Conservation (phyloP, 2,113 vertebrate genomes). For the Nannospalax galili region DNA sequence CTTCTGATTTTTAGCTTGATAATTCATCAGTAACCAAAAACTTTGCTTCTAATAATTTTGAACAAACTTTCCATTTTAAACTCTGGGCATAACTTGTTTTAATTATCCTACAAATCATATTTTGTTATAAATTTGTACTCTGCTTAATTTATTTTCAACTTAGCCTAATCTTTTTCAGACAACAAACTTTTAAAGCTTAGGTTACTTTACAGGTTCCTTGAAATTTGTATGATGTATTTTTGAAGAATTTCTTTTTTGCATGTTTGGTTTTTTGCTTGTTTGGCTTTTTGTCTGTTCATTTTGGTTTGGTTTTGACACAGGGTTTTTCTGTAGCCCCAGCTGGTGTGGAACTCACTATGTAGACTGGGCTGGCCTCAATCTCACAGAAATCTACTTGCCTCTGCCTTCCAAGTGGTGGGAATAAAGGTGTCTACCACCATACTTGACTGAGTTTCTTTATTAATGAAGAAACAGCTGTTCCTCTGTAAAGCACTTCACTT, state of each 20-base stretch:
- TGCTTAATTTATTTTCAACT: constrained; percentile 57
- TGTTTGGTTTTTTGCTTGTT: too few species aligned
- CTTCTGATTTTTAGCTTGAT: constrained; percentile 44
- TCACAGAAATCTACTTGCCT: too few species aligned
- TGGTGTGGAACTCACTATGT: too few species aligned
- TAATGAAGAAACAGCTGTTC: constrained; percentile 55
- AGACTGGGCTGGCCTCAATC: too few species aligned
- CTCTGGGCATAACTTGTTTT: constrained; percentile 31
- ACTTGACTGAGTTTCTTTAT: background rate
- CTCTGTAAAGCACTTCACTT: constrained; percentile 58
- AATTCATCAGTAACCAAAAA: constrained; percentile 35
- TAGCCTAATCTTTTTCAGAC: constrained; percentile 23
- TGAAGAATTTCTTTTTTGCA: too few species aligned
- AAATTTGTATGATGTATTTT: constrained; percentile 31
- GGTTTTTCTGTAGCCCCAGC: too few species aligned
- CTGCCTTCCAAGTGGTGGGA: too few species aligned
- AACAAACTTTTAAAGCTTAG: constrained; percentile 46
- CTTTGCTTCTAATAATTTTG: constrained; percentile 14
- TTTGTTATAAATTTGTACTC: constrained; percentile 56
- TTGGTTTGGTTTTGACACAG: too few species aligned
- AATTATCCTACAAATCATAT: constrained; percentile 37
- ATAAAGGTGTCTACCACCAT: too few species aligned
- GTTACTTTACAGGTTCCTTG: constrained; percentile 37
- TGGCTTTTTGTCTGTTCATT: too few species aligned
- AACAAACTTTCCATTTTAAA: constrained; percentile 26